Evolutionary conservation across 2,888 invertebrate species (phyloP).

Genomic region (Agrochola macilenta): DNA sequence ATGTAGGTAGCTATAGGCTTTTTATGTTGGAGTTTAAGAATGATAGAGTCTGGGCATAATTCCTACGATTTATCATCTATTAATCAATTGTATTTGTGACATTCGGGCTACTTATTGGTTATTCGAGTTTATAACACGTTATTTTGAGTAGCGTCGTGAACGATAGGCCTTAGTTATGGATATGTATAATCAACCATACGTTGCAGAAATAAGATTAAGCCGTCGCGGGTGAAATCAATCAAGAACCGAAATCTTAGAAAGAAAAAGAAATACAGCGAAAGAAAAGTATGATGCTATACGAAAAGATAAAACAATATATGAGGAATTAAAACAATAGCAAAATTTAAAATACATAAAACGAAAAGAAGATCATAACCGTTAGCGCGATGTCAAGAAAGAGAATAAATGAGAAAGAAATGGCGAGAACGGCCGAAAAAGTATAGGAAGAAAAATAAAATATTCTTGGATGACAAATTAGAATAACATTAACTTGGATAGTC

Average conservation of each 20-base stretch:
- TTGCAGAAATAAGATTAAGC: neutral
- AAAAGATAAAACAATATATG: neutral
- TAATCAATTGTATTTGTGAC: neutral
- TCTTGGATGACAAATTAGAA: neutral
- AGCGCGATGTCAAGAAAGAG: neutral
- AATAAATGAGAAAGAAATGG: too few species aligned
- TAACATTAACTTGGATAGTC: neutral
- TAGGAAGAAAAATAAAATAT: neutral
- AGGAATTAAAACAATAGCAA: neutral
- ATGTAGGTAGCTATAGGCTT: neutral
- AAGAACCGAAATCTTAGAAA: neutral
- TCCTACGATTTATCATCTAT: neutral
- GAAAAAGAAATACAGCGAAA: neutral
- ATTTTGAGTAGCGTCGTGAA: neutral
- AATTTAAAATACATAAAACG: neutral
- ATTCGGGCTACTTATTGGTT: neutral
- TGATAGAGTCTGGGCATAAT: neutral
- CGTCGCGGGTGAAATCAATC: neutral
- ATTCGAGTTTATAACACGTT: neutral
- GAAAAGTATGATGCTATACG: neutral
- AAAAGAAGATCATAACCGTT: neutral
- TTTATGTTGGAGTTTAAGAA: neutral
- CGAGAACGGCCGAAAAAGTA: neutral
- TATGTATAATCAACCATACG: neutral
- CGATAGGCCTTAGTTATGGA: neutral